These are phyloP conservation scores for Calyptommatus sinebrachiatus DNA, from an alignment of 2,113 vertebrate genomes.

Conservation along the genomic window DNA sequence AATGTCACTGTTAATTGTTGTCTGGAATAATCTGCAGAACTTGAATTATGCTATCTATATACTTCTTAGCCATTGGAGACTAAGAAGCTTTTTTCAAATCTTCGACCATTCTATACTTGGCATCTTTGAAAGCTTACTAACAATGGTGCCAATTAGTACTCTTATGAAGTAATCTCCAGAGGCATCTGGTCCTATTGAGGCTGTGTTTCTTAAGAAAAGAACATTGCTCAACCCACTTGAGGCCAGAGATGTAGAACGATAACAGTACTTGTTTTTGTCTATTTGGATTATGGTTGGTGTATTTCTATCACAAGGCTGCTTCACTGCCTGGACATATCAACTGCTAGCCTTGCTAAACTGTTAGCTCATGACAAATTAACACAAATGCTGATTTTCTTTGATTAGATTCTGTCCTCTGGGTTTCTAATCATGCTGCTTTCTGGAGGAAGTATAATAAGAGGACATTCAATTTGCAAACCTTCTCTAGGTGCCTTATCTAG, in stretches of 20 bases:
- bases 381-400: too few species aligned
- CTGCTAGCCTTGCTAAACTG: too few species aligned
- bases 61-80: background rate
- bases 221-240: background rate
- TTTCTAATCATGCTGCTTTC: too few species aligned
- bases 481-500: background rate
- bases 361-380: too few species aligned
- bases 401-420: too few species aligned
- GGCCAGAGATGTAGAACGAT: background rate
- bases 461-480: too few species aligned
- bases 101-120: rapidly evolving
- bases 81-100: background rate
- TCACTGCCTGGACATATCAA: background rate
- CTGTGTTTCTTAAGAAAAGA: background rate
- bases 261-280: background rate
- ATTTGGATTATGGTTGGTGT: background rate
- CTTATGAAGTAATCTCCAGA: rapidly evolving
- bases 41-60: background rate
- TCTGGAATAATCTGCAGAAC: background rate
- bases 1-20: too few species aligned
- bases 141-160: background rate
- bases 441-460: too few species aligned
- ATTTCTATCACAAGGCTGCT: background rate
- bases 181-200: background rate
- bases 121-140: rapidly evolving